Percentiles rank a stretch among this genome's conserved stretches.
phyloP scores from a whole-genome alignment of 2,797 vertebrate genomes.

The Balearica regulorum region DNA sequence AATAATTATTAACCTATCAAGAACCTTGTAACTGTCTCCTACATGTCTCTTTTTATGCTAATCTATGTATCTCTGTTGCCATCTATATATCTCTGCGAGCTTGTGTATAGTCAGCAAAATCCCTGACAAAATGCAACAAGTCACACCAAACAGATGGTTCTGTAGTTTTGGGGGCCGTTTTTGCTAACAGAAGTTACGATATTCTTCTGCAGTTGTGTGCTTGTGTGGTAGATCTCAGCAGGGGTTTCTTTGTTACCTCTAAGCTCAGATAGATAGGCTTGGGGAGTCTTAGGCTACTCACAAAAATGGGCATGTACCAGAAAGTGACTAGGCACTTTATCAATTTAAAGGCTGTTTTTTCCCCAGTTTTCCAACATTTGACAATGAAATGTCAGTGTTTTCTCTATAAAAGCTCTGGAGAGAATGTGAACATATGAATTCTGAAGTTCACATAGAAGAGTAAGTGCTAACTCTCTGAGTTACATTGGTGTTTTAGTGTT shows the following conservation, averaged over 20 bases:
- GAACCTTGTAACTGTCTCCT: background rate
- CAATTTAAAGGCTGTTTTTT: background rate
- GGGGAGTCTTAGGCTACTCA: background rate
- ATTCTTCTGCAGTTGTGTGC: background rate
- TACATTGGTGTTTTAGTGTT: background rate
- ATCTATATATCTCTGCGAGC: background rate
- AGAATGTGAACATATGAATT: background rate
- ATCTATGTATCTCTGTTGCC: background rate
- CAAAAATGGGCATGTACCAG: fast-evolving
- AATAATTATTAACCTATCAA: background rate
- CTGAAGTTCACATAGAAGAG: background rate
- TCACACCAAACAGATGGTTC: background rate
- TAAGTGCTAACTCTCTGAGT: background rate
- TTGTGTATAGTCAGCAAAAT: background rate
- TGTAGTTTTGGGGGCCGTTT: background rate
- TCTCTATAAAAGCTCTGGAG: background rate
- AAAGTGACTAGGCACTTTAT: background rate
- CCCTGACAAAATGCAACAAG: background rate
- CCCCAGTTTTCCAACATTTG: background rate
- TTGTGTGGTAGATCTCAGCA: background rate
- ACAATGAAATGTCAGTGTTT: background rate
- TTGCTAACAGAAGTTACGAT: background rate
- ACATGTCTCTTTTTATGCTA: fast-evolving
- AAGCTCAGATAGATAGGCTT: fast-evolving
- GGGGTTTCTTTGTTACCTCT: background rate